Evolutionary conservation across 2,888 invertebrate genomes (phyloP).

Genomic region (Troides aeacus): DNA sequence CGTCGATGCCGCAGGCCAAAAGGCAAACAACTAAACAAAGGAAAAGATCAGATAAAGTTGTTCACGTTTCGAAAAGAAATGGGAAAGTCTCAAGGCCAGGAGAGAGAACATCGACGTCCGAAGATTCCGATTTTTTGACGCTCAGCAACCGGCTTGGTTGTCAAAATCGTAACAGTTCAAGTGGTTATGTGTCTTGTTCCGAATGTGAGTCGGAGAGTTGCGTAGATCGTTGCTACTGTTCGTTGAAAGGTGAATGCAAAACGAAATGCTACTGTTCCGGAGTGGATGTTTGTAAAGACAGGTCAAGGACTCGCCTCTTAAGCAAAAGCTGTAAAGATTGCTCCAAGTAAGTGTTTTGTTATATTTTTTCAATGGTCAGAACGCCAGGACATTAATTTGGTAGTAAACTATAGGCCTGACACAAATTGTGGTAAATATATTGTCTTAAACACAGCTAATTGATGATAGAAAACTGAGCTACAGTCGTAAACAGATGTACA

Average conservation of each 20-base stretch:
- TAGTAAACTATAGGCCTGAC: too few relatives aligned
- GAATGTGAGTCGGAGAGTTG: conserved; percentile 94
- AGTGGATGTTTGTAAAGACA: conserved; percentile 69
- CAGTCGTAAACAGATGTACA: too few relatives aligned
- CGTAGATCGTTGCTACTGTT: conserved; percentile 93
- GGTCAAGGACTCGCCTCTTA: conserved; percentile 55
- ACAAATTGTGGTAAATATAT: too few relatives aligned
- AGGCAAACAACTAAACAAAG: conserved; percentile 66
- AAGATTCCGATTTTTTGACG: conserved; percentile 81
- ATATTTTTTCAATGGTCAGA: neutral
- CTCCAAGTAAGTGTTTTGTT: conserved; percentile 60
- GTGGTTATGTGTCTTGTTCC: conserved; percentile 91
- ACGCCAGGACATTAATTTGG: too few relatives aligned
- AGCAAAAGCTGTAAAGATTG: conserved; percentile 71
- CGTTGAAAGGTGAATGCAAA: conserved; percentile 81
- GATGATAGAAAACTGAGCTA: too few relatives aligned
- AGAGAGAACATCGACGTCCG: conserved; percentile 81
- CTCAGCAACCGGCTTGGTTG: conserved; percentile 81
- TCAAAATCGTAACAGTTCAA: conserved; percentile 82
- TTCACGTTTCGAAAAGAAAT: conserved; percentile 65
- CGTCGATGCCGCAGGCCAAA: conserved; percentile 63
- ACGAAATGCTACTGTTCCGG: conserved; percentile 83
- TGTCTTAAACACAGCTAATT: too few relatives aligned
- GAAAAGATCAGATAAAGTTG: conserved; percentile 64
- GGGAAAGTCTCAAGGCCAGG: conserved; percentile 76